A percentile compares a stretch with the other conserved stretches of the same genome.
phyloP scores from a whole-genome alignment of 2,797 vertebrate species.

The Cygnus olor region DNA sequence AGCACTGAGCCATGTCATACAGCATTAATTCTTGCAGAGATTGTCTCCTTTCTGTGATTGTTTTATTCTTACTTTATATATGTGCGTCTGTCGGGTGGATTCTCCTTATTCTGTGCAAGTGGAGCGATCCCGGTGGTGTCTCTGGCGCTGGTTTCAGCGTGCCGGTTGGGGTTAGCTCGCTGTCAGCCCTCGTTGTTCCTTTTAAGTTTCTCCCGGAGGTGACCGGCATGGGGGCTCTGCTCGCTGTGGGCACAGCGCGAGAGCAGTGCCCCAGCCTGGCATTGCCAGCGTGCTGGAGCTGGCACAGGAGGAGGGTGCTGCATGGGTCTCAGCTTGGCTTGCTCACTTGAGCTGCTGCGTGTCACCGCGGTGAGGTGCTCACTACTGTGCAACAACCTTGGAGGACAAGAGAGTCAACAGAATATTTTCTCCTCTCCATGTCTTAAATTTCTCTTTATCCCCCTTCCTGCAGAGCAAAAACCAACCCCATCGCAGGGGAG shows the following conservation, averaged over 20 bases:
- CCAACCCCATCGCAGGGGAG: constrained; percentile 91
- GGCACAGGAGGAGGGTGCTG: not conserved
- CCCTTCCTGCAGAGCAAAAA: constrained; percentile 87
- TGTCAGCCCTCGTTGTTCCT: not conserved
- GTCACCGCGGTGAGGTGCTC: not conserved
- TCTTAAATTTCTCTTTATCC: not conserved
- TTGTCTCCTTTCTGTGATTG: too few relatives aligned
- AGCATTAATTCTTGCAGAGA: not conserved
- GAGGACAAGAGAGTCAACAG: not conserved
- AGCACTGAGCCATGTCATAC: not conserved
- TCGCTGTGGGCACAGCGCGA: too few relatives aligned
- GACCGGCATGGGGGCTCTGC: accelerated
- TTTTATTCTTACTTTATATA: not conserved
- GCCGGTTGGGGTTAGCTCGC: accelerated
- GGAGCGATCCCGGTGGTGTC: not conserved
- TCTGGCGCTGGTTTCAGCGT: not conserved
- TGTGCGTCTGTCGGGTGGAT: not conserved
- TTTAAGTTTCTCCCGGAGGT: not conserved
- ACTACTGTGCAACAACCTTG: not conserved
- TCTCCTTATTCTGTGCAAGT: accelerated
- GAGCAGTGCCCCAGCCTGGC: too few relatives aligned
- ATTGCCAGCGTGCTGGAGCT: not conserved
- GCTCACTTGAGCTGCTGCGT: not conserved
- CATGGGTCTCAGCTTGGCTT: not conserved
- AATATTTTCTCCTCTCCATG: not conserved